phyloP scores from a whole-genome alignment of 2,797 vertebrate species.

The Tragopan temminckii region DNA sequence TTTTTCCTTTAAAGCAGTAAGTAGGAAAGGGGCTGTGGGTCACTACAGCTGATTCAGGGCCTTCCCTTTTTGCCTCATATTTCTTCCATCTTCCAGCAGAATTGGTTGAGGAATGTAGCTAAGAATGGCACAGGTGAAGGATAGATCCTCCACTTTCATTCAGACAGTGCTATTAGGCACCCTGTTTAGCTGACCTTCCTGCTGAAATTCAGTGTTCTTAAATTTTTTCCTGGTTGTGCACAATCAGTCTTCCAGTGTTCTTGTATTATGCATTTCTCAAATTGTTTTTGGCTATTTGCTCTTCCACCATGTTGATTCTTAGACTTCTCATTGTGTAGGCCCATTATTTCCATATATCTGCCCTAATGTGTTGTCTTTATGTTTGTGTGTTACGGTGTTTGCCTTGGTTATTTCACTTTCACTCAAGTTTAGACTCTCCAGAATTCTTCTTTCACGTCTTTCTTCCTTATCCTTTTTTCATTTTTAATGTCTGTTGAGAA shows the following conservation, averaged over 20 bases:
- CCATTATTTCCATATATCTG: background rate
- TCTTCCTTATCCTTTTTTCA: background rate
- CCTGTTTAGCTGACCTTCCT: background rate
- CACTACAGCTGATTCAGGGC: background rate
- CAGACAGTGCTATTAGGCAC: background rate
- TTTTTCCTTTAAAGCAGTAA: background rate
- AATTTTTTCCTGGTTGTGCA: background rate
- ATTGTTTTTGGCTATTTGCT: background rate
- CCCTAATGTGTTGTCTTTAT: background rate
- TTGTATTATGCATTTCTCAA: background rate
- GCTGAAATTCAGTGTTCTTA: background rate
- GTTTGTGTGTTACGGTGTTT: background rate
- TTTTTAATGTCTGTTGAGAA: background rate
- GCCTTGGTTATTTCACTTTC: background rate
- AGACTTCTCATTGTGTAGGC: background rate
- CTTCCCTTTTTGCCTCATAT: background rate
- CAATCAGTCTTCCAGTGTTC: background rate
- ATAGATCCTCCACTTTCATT: background rate
- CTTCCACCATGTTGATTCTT: background rate
- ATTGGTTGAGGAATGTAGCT: background rate
- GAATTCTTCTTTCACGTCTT: background rate
- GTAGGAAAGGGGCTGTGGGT: background rate
- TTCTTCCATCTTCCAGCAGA: background rate
- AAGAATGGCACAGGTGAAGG: background rate
- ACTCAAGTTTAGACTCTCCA: background rate